Evolutionary conservation across 2,888 invertebrate species (phyloP).

Genomic region (Andrena praecox): DNA sequence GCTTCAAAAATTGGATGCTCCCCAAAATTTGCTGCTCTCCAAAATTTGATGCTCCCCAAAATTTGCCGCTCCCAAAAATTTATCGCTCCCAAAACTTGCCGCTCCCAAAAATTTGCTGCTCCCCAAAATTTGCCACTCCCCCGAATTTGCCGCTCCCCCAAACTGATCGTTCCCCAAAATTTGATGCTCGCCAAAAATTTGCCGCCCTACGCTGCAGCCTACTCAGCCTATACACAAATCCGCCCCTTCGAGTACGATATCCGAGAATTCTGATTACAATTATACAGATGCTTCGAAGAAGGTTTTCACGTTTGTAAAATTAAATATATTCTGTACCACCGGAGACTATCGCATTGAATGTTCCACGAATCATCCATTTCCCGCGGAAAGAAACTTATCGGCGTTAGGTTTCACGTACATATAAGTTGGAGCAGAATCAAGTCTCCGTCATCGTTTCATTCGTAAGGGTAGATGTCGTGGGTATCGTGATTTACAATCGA

Average conservation of each 20-base stretch:
- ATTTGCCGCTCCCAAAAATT: too few relatives aligned
- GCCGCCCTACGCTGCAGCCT: too few relatives aligned
- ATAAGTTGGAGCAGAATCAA: background rate
- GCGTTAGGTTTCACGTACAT: background rate
- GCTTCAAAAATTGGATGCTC: too few relatives aligned
- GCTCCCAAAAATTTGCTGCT: too few relatives aligned
- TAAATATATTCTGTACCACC: slow-evolving; percentile 42
- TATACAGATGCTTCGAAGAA: slow-evolving; percentile 27
- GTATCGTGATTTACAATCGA: background rate
- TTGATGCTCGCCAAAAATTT: too few relatives aligned
- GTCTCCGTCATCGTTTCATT: background rate
- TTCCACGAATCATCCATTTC: slow-evolving; percentile 8
- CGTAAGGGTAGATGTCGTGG: background rate
- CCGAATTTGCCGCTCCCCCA: too few relatives aligned
- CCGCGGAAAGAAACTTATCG: background rate
- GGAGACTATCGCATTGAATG: slow-evolving; percentile 3
- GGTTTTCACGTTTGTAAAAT: slow-evolving; percentile 41
- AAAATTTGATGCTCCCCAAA: too few relatives aligned
- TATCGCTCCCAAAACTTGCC: too few relatives aligned
- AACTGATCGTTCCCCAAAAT: too few relatives aligned
- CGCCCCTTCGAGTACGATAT: slow-evolving; percentile 7
- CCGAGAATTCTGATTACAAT: slow-evolving; percentile 45
- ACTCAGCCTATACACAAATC: too few relatives aligned
- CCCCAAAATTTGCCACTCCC: too few relatives aligned
- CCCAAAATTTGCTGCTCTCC: too few relatives aligned